Evolutionary conservation across 2,888 invertebrate genomes (phyloP).

Genomic region (Leptogaster cylindrica): DNA sequence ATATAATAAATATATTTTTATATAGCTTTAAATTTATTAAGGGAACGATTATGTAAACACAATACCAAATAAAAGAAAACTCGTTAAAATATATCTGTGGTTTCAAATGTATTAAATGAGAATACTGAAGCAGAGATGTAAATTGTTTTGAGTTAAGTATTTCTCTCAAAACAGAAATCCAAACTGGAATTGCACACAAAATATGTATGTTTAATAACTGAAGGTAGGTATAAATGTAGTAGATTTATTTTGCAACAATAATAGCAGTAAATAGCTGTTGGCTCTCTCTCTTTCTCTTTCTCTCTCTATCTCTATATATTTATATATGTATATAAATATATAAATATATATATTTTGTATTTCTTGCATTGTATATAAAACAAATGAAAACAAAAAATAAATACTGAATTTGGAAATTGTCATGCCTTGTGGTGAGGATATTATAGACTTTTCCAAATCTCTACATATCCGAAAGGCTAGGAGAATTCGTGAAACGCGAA

Average conservation of each 20-base stretch:
- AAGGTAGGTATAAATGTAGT: conserved; percentile 30
- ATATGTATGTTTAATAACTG: conserved; percentile 18
- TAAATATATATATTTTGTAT: not conserved
- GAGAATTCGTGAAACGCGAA: no score
- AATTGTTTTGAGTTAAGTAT: conserved; percentile 3
- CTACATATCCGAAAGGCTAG: conserved; percentile 7
- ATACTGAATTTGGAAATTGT: conserved; percentile 3
- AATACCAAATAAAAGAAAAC: conserved; percentile 46
- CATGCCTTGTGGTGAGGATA: conserved; percentile 3
- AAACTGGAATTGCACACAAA: conserved; percentile 33
- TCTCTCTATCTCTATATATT: not conserved
- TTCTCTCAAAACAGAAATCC: conserved; percentile 26
- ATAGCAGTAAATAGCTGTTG: not conserved
- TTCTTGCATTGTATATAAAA: not conserved
- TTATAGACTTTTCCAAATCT: conserved; percentile 9
- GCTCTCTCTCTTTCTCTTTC: not conserved
- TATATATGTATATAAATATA: conserved; percentile 10
- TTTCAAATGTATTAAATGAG: conserved; percentile 47
- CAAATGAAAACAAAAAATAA: not conserved
- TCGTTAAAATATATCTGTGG: conserved; percentile 52
- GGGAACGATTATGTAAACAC: conserved; percentile 32
- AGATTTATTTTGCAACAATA: conserved; percentile 24
- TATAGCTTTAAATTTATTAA: conserved; percentile 40
- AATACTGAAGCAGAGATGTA: conserved; percentile 24
- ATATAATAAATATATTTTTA: conserved; percentile 45